Base-by-base conservation (phyloP, 2,113 vertebrate genomes). In the Athene noctua region DNA sequence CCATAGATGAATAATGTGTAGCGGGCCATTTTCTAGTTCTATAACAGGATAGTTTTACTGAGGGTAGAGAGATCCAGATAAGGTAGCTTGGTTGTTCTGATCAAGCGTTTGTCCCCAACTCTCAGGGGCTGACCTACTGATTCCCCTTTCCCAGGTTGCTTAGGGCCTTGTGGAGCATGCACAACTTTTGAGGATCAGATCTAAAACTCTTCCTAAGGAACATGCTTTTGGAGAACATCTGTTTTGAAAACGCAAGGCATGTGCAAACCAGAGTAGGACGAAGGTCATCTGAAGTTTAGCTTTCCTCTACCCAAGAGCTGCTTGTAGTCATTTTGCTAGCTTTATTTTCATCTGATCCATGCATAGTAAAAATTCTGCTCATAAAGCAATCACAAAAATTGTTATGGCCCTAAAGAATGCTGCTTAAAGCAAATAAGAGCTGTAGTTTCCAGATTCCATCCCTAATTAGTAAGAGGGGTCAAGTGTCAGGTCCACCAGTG, bases 401-500 rank as follows among this genome's bases (percentile, higher is more conserved):
- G 84, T 79, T 96, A 84, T 46, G 75, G 85, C 52, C 86, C 84
- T 90, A 59, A 95, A 96, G 95, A 96, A 93, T 92, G 95, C 84
- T 90, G 71, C 63, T 94, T 93, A 96, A 96, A 97, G 78, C 86
- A 96, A 96, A 21, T 94, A 96, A 95, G 57, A 80, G 87, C 74
- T 86, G 75, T 84, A 75, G 81, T 90, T 90, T 93, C 91, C 91
- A 96, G 93, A 96, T 95, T 96, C 79, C 78, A 72, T 65, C 86
- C 88, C 52, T 96, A 96, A 97, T 97, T 95, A 97, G 87, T 70
- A 49, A 90, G 78, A 96, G 82, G 42, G 88, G 92, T 97, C 96
- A 96, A 95, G 72, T 88, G 95, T 92, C 96, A 94, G 89, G 79
- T 94, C 80, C 61, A 54, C 95, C 94, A 94, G 77, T 62, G 90